Conservation (phyloP, 2,888 invertebrate species). For the Aelia acuminata region DNA sequence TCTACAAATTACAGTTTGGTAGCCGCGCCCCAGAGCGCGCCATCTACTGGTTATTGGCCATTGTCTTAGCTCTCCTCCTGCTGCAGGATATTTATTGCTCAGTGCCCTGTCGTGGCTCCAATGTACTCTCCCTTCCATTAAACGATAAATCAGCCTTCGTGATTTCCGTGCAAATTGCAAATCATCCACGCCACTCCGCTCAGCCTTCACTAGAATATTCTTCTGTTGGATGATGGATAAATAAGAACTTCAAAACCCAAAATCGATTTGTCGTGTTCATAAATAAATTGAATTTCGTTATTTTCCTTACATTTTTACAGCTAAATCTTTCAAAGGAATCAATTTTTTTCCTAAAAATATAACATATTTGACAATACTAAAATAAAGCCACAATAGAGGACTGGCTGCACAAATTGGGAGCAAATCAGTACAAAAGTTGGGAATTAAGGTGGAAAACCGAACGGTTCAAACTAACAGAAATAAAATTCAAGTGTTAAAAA, state of each 20-base stretch:
- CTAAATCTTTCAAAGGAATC: no score
- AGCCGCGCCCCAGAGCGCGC: constrained; percentile 36
- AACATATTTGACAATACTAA: no score
- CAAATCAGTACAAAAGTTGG: no score
- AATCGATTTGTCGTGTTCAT: no score
- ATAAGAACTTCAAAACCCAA: not conserved
- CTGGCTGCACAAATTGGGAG: no score
- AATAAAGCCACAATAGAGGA: no score
- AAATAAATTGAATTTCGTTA: no score
- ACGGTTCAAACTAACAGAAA: no score
- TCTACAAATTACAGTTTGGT: constrained; percentile 45
- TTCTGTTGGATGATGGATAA: not conserved
- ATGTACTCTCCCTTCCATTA: constrained; percentile 33
- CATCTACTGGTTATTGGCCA: constrained; percentile 44
- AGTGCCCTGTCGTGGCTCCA: constrained; percentile 27
- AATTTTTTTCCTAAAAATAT: no score
- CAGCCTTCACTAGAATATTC: not conserved
- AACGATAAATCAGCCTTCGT: constrained; percentile 28
- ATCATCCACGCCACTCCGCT: not conserved
- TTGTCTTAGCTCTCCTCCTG: not conserved
- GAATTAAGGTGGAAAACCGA: no score
- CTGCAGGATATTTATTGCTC: not conserved
- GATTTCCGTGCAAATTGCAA: constrained; percentile 29
- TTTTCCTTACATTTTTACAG: no score
- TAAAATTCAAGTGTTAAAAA: no score